phyloP scores from a whole-genome alignment of 2,113 vertebrate genomes.

The Cololabis saira region DNA sequence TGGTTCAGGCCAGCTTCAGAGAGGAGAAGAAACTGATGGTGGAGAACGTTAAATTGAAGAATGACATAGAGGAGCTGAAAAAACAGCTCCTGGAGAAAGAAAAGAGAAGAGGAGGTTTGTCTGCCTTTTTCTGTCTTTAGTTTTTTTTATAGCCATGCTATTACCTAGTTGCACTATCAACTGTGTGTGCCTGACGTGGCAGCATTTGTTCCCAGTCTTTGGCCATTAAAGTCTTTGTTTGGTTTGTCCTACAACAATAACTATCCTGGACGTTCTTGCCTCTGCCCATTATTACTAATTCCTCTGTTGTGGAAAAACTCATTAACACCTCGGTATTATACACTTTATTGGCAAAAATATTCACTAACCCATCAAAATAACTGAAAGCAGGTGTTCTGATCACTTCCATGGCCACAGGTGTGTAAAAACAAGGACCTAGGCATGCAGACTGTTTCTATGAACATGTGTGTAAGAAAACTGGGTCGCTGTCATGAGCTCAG shows the following conservation, averaged over 20 bases:
- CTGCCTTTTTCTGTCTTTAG: neutral
- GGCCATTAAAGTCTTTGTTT: slow-evolving; percentile 53
- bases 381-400: no score
- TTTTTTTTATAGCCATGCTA: neutral
- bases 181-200: neutral
- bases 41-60: slow-evolving; percentile 95
- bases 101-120: slow-evolving; percentile 90
- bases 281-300: slow-evolving; percentile 31
- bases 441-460: no score
- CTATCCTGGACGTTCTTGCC: slow-evolving; percentile 39
- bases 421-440: no score
- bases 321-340: no score
- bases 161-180: neutral
- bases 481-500: no score
- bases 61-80: slow-evolving; percentile 92
- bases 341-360: no score
- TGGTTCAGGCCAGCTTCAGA: slow-evolving; percentile 89
- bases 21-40: slow-evolving; percentile 97
- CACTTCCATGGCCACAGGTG: no score
- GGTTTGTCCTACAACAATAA: slow-evolving; percentile 40
- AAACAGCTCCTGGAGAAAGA: slow-evolving; percentile 91
- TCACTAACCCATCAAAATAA: no score
- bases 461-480: no score
- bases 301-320: no score
- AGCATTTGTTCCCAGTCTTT: slow-evolving; percentile 49